Evolutionary conservation across 2,113 vertebrate species (phyloP).

Genomic region (Entomyzon cyanotis): DNA sequence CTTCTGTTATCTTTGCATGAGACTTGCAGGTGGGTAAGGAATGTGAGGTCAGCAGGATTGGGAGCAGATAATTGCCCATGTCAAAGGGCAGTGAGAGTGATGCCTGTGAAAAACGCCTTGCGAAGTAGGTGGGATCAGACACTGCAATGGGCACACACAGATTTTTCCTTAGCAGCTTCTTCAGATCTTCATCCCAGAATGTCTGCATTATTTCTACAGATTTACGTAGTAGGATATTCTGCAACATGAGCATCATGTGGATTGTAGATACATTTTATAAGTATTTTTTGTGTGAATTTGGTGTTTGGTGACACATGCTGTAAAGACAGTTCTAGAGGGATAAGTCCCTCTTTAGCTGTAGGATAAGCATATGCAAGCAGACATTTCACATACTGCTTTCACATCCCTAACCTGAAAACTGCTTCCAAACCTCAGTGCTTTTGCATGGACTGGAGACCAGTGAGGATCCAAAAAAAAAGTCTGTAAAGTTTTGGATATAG

Average conservation of each 20-base stretch:
- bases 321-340: background rate
- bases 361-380: background rate
- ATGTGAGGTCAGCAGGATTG: constrained; percentile 54
- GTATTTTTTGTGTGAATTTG: background rate
- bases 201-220: background rate
- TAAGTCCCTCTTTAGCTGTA: background rate
- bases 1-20: constrained; percentile 45
- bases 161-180: background rate
- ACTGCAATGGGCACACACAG: background rate
- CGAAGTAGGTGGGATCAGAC: constrained; percentile 48
- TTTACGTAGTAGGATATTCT: background rate
- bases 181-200: background rate
- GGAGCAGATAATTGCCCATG: constrained; percentile 36
- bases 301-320: background rate
- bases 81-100: constrained; percentile 55
- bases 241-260: fast-evolving
- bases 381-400: background rate
- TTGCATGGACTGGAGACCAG: background rate
- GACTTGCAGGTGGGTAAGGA: constrained; percentile 64
- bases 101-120: constrained; percentile 23
- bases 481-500: background rate
- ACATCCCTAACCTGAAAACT: background rate
- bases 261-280: background rate
- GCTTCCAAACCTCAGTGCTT: background rate
- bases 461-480: background rate